A percentile compares a stretch with the other conserved stretches of the same genome.
phyloP scores from a whole-genome alignment of 2,888 invertebrate species.

The Lepidonotus clava region DNA sequence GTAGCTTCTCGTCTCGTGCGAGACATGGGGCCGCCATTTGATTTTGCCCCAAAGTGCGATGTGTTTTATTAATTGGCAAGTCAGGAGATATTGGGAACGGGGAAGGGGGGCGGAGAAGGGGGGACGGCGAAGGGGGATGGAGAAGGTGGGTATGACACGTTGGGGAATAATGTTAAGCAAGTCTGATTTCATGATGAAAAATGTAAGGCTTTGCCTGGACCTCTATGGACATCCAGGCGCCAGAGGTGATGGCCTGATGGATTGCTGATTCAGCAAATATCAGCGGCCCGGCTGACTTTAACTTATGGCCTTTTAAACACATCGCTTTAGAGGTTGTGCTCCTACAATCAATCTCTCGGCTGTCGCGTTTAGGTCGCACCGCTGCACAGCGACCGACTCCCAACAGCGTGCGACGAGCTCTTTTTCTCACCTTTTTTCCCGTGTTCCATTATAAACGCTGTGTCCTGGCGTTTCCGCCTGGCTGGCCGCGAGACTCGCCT shows the following conservation, averaged over 20 bases:
- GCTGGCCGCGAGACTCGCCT: background rate
- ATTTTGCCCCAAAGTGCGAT: too few species aligned
- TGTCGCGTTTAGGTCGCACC: background rate
- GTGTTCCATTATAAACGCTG: background rate
- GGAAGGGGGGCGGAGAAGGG: too few species aligned
- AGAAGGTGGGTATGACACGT: background rate
- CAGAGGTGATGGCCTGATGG: background rate
- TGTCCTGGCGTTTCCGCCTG: background rate
- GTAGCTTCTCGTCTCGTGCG: slow-evolving; percentile 36
- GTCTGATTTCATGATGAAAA: slow-evolving; percentile 12
- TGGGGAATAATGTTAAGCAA: background rate
- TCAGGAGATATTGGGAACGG: too few species aligned
- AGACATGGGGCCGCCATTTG: too few species aligned
- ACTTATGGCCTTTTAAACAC: slow-evolving; percentile 1
- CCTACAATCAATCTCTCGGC: background rate
- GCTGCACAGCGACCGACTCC: background rate
- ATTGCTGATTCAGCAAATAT: background rate
- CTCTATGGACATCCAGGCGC: background rate
- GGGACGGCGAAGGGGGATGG: too few species aligned
- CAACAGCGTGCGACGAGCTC: too few species aligned
- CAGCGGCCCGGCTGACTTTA: background rate
- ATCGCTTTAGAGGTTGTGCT: background rate
- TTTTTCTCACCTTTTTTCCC: too few species aligned
- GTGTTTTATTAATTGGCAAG: too few species aligned
- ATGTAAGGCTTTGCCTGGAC: slow-evolving; percentile 4